A percentile compares a stretch with the other conserved stretches of the same genome.
Conservation (phyloP, 23 tunicate genomes). For the Diplosoma virens region DNA sequence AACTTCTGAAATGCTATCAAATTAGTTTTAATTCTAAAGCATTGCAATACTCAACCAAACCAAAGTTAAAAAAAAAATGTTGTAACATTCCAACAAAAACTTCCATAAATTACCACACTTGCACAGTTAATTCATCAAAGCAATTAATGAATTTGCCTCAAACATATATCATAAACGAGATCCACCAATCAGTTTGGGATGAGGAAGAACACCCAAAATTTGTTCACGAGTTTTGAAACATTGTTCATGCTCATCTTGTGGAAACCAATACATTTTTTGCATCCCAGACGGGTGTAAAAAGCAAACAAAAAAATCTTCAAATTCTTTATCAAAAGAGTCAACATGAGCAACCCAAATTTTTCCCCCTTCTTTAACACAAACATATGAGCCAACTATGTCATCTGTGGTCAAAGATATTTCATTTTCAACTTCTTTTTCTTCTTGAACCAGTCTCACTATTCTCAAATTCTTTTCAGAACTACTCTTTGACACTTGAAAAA, state of each 20-base stretch:
- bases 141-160: too few species aligned
- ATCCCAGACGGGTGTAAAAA: neutral
- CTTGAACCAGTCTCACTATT: too few species aligned
- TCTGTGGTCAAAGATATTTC: too few species aligned
- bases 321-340: neutral
- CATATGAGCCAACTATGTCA: too few species aligned
- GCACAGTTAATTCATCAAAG: too few species aligned
- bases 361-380: constrained; percentile 10
- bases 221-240: constrained; percentile 1
- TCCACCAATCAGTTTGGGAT: constrained; percentile 6
- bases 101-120: too few species aligned
- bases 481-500: neutral
- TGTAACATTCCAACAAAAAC: too few species aligned
- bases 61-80: too few species aligned
- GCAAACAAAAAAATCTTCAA: neutral
- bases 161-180: neutral
- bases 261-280: neutral
- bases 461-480: neutral
- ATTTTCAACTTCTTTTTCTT: too few species aligned
- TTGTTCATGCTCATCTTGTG: neutral
- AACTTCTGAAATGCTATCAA: too few species aligned
- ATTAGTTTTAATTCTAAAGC: too few species aligned
- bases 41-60: too few species aligned
- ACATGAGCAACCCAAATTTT: constrained; percentile 8
- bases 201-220: constrained; percentile 11